phyloP scores from a whole-genome alignment of 2,113 vertebrate species.

The Halcyon senegalensis region DNA sequence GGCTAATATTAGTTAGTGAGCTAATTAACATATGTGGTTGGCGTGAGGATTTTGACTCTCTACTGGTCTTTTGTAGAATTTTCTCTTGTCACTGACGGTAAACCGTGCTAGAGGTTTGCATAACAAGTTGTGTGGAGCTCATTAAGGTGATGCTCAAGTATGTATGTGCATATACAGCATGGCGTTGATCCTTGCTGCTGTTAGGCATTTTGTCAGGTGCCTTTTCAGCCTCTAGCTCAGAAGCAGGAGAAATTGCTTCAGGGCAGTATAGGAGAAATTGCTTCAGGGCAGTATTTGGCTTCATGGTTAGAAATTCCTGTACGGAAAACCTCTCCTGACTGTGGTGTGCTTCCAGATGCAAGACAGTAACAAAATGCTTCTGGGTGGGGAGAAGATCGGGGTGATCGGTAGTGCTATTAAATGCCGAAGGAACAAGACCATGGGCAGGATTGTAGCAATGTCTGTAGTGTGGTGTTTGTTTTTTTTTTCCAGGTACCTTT shows the following conservation, averaged over 20 bases:
- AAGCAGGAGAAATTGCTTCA: neutral
- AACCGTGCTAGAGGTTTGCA: neutral
- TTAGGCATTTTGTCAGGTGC: neutral
- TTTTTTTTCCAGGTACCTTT: neutral
- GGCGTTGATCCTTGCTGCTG: neutral
- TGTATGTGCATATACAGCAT: accelerated
- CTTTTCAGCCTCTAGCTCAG: neutral
- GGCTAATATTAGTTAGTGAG: neutral
- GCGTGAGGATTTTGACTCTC: neutral
- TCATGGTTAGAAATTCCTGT: neutral
- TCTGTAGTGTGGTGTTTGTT: neutral
- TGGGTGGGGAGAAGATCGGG: neutral
- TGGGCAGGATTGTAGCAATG: neutral
- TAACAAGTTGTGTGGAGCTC: neutral
- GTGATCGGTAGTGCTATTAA: neutral
- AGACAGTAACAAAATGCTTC: neutral
- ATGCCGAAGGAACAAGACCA: neutral
- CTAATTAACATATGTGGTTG: neutral
- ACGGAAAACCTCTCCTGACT: neutral
- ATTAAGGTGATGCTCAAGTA: neutral
- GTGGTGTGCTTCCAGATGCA: neutral
- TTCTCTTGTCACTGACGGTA: neutral
- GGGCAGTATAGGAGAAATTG: neutral
- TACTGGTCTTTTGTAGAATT: neutral
- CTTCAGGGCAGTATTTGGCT: neutral